These are phyloP conservation scores for Acrocyrtus sp. DNA, from an alignment of 2,888 invertebrate species.

Conservation along the genomic window DNA sequence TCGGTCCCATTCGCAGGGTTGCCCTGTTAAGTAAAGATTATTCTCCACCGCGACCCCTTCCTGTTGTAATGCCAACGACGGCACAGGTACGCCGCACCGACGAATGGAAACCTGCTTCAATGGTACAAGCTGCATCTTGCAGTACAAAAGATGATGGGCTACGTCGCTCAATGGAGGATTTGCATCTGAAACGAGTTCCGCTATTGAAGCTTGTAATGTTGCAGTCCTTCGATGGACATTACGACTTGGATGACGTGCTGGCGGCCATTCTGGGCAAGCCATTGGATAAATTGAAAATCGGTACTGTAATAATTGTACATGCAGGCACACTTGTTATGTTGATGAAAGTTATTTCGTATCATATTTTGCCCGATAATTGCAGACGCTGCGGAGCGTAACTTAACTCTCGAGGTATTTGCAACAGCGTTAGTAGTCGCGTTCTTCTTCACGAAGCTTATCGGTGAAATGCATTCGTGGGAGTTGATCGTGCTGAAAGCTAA, in stretches of 20 bases:
- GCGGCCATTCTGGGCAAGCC: slow-evolving; percentile 16
- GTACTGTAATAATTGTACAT: slow-evolving; percentile 24
- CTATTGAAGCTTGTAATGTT: slow-evolving; percentile 27
- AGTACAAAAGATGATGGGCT: not conserved
- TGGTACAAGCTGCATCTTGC: too few species aligned
- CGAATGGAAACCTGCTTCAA: too few species aligned
- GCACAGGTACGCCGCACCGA: not conserved
- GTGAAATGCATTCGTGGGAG: slow-evolving; percentile 58
- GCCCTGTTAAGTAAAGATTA: not conserved
- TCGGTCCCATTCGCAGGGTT: not conserved
- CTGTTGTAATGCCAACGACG: too few species aligned
- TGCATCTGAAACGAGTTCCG: not conserved
- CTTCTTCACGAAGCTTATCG: slow-evolving; percentile 46
- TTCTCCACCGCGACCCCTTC: not conserved
- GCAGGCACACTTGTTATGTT: not conserved
- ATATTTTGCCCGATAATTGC: too few species aligned
- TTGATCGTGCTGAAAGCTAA: slow-evolving; percentile 56
- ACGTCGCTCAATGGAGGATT: not conserved
- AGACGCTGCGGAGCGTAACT: slow-evolving; percentile 42
- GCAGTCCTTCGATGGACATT: slow-evolving; percentile 54
- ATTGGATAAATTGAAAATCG: slow-evolving; percentile 23
- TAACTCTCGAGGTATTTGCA: slow-evolving; percentile 51
- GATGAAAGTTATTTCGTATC: not conserved
- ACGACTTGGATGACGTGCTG: slow-evolving; percentile 26
- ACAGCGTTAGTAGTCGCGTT: slow-evolving; percentile 57